Evolutionary conservation across 2,888 invertebrate species (phyloP).

Genomic region (Agrotis puta): DNA sequence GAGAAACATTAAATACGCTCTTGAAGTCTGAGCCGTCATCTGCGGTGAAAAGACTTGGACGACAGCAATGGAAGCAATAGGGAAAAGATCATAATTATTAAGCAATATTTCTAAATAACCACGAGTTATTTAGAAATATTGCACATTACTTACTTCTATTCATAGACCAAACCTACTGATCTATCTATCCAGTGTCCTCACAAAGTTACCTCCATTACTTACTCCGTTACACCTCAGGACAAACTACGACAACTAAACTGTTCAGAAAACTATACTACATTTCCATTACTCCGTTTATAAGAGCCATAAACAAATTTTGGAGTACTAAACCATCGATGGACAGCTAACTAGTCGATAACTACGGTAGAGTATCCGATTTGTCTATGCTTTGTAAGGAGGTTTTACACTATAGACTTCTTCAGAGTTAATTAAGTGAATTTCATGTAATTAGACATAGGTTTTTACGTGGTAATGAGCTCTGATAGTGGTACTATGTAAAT

Average conservation of each 20-base stretch:
- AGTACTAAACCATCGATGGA: constrained; percentile 3
- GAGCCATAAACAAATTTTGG: not conserved
- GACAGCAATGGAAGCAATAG: not conserved
- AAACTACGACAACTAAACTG: constrained; percentile 19
- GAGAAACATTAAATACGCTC: too few species aligned
- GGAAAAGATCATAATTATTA: not conserved
- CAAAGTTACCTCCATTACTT: constrained; percentile 41
- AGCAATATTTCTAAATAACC: too few species aligned
- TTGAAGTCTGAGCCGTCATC: too few species aligned
- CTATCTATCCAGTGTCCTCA: constrained; percentile 6
- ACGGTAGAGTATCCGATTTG: not conserved
- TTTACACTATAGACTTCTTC: constrained; percentile 50
- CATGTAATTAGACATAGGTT: constrained; percentile 66
- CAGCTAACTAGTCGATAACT: not conserved
- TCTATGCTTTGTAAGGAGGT: constrained; percentile 10
- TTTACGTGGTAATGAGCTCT: constrained; percentile 62
- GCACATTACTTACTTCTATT: not conserved
- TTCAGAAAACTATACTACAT: not conserved
- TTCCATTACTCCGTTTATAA: constrained; percentile 21
- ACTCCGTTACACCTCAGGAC: constrained; percentile 44
- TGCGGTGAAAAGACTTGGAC: not conserved
- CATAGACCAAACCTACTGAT: constrained; percentile 20
- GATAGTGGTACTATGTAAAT: constrained; percentile 55
- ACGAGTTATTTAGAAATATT: not conserved
- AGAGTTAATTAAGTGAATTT: constrained; percentile 63